Evolutionary conservation across 1,140 invertebrate genomes (phyloP), one percentile per base, ranked within the genome.

Genomic region (Olivierus martensii): DNA sequence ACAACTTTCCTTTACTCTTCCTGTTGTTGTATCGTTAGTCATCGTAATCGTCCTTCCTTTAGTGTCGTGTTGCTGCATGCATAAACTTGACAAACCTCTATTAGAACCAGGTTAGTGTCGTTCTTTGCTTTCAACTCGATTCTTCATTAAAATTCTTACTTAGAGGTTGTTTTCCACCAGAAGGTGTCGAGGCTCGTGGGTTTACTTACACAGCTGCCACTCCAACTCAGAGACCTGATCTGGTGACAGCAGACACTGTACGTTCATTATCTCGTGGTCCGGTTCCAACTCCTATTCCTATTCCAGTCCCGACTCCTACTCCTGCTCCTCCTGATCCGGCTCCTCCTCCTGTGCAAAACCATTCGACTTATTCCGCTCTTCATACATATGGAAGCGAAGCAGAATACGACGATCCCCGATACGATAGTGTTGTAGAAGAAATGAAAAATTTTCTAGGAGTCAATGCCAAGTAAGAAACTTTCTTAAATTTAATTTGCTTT

Each of bases 401-500:
- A 39, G 46, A n/a, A 1, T 22, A 47, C 11, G 55, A 56, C 3
- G 48, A 55, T 15, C 35, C 34, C 6, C 17, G 55, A 36, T 56
- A 56, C 34, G 55, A 56, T 37, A 51, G 50, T 14, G 55, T 56
- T 3, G 51, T 56, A 36, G 55, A 56, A 28, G 55, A 56, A 10
- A 56, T 56, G 51, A 49, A 46, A 6, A 52, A 50, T 2, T 49
- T 56, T 45, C 41, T 56, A 38, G 51, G 52, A 19, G 51, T 49
- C n/a, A 56, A 56, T 28, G 28, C 55, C 2, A 56, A 45, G 55
- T 56, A 22, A 41, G 46, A 6, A 2, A 28, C n/a, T 28, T 28
- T 6, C 2, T 28, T 28, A 28, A 6, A 28, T 28, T n/a, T n/a
- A n/a, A 9, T 28, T 28, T 28, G 4, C 28, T 1, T 28, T 28